Conservation (phyloP, 2,888 invertebrate genomes). For the Coecobrya sp. region DNA sequence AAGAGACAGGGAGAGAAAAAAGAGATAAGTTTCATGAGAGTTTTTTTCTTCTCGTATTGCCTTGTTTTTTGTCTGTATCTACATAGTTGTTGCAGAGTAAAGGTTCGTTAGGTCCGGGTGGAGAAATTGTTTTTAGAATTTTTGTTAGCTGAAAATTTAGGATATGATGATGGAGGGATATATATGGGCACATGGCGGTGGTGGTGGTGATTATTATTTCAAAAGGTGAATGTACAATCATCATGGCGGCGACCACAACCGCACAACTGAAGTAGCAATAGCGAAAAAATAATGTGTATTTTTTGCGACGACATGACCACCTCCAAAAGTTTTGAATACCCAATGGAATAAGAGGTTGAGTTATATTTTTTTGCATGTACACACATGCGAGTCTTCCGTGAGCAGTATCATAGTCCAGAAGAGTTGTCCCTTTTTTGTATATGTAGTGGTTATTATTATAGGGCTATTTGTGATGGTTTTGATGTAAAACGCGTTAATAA, state of each 20-base stretch:
- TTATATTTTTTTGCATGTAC: slow-evolving; percentile 33
- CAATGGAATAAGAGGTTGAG: slow-evolving; percentile 7
- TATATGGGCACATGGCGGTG: too few relatives aligned
- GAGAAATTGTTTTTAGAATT: too few relatives aligned
- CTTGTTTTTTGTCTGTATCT: background rate
- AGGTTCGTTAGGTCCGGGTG: background rate
- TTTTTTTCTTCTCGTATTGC: background rate
- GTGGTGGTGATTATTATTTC: background rate
- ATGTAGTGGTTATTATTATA: slow-evolving; percentile 31
- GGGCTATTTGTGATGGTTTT: slow-evolving; percentile 12
- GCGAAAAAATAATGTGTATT: background rate
- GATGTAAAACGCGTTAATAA: slow-evolving; percentile 66
- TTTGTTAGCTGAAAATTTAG: too few relatives aligned
- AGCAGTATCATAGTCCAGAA: background rate
- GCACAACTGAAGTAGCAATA: background rate
- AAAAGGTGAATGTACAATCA: slow-evolving; percentile 33
- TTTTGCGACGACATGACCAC: slow-evolving; percentile 27
- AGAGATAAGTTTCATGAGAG: slow-evolving; percentile 33
- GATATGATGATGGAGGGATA: background rate
- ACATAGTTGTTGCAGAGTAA: background rate
- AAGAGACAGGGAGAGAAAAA: slow-evolving; percentile 53
- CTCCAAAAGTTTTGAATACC: background rate
- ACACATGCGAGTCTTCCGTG: background rate
- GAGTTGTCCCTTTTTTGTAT: too few relatives aligned
- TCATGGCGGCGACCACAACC: slow-evolving; percentile 55